Conservation (phyloP, 2,113 vertebrate species). For the Silurus glanis region DNA sequence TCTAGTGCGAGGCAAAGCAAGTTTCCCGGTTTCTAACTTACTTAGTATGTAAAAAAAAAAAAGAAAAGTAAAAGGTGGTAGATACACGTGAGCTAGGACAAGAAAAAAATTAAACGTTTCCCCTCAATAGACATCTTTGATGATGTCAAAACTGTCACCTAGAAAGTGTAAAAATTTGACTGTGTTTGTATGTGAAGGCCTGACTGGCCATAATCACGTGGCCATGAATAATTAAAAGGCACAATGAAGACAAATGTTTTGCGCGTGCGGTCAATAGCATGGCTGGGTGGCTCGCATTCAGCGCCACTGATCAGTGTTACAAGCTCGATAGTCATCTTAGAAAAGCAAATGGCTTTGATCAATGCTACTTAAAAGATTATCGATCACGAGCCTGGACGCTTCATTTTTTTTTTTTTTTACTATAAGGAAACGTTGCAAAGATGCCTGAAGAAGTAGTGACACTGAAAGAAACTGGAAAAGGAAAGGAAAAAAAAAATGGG, state of each 20-base stretch:
- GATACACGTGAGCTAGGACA: no score
- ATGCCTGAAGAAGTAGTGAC: no score
- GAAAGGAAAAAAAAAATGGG: neutral
- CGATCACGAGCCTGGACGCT: neutral
- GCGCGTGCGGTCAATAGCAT: conserved; percentile 41
- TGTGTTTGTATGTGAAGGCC: neutral
- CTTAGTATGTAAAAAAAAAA: no score
- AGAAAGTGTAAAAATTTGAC: neutral
- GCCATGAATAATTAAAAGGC: conserved; percentile 63
- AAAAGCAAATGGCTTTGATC: conserved; percentile 41
- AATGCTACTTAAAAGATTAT: conserved; percentile 43
- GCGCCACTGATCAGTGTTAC: conserved; percentile 59
- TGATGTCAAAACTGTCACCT: no score
- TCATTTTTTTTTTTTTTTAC: neutral
- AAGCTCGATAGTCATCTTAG: conserved; percentile 27
- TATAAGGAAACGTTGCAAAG: neutral
- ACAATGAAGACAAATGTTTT: conserved; percentile 62
- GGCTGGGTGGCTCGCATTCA: conserved; percentile 59
- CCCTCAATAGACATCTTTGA: no score
- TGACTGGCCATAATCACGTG: neutral
- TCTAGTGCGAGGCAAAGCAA: neutral
- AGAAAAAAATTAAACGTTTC: no score
- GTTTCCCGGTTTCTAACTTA: no score
- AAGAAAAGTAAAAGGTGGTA: no score
- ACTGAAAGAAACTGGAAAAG: no score